Conservation (phyloP, 2,113 vertebrate species). For the Arothron firmamentum region DNA sequence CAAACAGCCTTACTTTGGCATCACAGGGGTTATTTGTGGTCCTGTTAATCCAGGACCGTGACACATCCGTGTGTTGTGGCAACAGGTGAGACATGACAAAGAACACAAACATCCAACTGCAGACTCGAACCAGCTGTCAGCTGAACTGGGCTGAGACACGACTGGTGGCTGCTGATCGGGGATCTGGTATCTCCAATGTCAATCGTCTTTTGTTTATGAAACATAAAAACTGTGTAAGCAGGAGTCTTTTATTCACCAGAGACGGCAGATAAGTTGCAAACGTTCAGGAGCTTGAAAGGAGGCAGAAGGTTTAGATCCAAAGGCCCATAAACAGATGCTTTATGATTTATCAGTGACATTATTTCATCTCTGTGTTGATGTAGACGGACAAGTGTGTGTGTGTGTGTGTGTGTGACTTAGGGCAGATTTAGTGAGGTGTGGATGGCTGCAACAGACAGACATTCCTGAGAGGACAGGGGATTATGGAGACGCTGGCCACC, state of each 20-base stretch:
- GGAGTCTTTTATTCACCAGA: neutral
- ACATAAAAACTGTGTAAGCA: conserved; percentile 24
- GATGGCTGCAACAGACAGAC: conserved; percentile 36
- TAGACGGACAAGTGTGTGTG: neutral
- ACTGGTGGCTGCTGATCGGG: conserved; percentile 16
- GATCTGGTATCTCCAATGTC: neutral
- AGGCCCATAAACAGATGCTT: too few relatives aligned
- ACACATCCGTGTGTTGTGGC: conserved; percentile 5
- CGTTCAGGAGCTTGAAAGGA: too few relatives aligned
- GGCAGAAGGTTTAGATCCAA: too few relatives aligned
- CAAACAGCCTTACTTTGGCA: too few relatives aligned
- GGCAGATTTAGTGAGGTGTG: conserved; percentile 11
- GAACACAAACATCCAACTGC: conserved; percentile 33
- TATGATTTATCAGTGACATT: neutral
- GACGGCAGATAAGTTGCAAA: too few relatives aligned
- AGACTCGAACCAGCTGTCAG: conserved; percentile 20
- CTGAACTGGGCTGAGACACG: conserved; percentile 6
- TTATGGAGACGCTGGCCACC: conserved; percentile 47
- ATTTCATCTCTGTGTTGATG: neutral
- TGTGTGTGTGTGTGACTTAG: neutral
- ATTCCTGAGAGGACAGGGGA: conserved; percentile 53
- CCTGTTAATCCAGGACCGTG: too few relatives aligned
- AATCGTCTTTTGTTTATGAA: conserved; percentile 38
- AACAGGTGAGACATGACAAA: conserved; percentile 25
- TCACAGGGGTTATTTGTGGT: too few relatives aligned